Evolutionary conservation across 2,888 invertebrate species (phyloP), one percentile per base, ranked within the genome.

Genomic region (Exephanes ischioxanthus): DNA sequence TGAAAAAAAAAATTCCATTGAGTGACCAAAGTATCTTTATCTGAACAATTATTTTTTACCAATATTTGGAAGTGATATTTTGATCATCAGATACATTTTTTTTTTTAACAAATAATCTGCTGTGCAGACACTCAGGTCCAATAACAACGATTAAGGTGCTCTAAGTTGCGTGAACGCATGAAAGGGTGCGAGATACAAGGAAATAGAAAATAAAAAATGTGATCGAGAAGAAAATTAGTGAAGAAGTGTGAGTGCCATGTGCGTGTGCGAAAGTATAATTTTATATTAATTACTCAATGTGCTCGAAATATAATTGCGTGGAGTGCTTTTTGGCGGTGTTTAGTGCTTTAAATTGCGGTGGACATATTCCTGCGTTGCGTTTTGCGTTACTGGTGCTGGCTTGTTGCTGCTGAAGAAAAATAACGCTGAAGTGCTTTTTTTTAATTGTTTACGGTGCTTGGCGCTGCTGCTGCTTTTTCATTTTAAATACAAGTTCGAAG

Each of bases 241-340:
- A 76, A 45, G 51, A 73, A 78, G 84, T 84, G 81, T 84, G 70
- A 80, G 88, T 88, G 88, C 87, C 66, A 72, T 84, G 81, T 85
- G 85, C 82, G 85, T 85, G 85, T 85, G 85, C 85, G 55, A 85
- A 88, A 85, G 85, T 87, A 72, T 82, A 83, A 71, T 45, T 83
- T 68, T 22, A 72, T n/a, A 45, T 41, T 48, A 51, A 58, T 55
- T 73, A 79, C 48, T 71, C 67, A 78, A 78, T 84, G 87, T 87
- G 87, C 87, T 83, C 84, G 81, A 70, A 76, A 75, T 77, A 77
- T 66, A 80, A 77, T 71, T 83, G 83, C 84, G 84, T 72, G 73
- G 81, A 73, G 86, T 82, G 84, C 82, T 55, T 77, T 78, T 73
- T 84, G 81, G 45, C 83, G 72, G 75, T 80, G 80, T 37, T 67